Percentiles rank a stretch among this genome's conserved stretches.
These are phyloP conservation scores for Nothobranchius furzeri DNA, from an alignment of 2,113 vertebrate genomes.

Conservation along the genomic window DNA sequence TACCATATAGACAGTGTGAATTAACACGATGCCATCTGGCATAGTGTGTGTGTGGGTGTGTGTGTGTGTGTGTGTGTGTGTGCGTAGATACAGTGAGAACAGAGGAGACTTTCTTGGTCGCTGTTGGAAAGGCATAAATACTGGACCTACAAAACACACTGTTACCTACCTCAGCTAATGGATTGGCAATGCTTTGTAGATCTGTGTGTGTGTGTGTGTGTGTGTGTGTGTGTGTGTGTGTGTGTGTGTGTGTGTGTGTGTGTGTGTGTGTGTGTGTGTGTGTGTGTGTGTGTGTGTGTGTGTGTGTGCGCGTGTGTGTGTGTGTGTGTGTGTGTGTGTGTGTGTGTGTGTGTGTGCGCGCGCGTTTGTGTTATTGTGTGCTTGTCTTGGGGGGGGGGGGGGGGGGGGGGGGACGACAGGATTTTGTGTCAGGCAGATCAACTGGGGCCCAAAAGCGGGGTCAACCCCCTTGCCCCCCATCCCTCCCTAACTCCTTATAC, in stretches of 20 bases:
- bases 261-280: constrained; percentile 24
- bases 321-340: constrained; percentile 24
- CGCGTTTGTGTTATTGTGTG: constrained; percentile 53
- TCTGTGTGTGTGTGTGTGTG: constrained; percentile 19
- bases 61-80: constrained; percentile 19
- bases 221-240: constrained; percentile 10
- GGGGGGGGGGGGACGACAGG: constrained; percentile 26
- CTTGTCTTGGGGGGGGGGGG: constrained; percentile 30
- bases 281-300: constrained; percentile 24
- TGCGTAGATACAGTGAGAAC: constrained; percentile 61
- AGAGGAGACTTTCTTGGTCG: constrained; percentile 58
- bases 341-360: constrained; percentile 9
- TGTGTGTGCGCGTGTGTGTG: neutral
- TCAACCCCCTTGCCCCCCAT: constrained; percentile 5
- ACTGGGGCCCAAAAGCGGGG: constrained; percentile 41
- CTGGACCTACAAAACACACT: constrained; percentile 46
- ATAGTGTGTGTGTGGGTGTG: constrained; percentile 14
- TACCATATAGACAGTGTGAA: constrained; percentile 70
- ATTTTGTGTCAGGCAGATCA: constrained; percentile 68
- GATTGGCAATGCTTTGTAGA: constrained; percentile 62
- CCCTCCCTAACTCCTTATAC: neutral
- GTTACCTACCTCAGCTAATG: constrained; percentile 64
- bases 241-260: constrained; percentile 24
- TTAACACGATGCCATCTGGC: constrained; percentile 72
- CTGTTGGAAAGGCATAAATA: constrained; percentile 73